Evolutionary conservation across 2,888 invertebrate genomes (phyloP), one percentile per base, ranked within the genome.

Genomic region (Crossocerus cetratus): DNA sequence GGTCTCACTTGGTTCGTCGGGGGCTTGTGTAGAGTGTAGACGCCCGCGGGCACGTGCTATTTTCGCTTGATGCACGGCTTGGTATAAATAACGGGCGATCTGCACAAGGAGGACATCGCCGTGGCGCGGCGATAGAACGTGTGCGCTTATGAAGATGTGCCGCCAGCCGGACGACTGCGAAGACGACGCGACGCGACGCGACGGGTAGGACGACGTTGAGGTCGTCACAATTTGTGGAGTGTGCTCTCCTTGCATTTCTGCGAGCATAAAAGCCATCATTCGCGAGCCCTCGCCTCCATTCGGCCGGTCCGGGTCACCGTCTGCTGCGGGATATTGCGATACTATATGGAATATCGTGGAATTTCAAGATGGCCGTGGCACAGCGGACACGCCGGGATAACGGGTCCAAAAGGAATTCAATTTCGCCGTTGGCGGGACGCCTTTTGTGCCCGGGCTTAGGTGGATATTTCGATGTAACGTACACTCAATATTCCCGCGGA

Each of bases 301-400:
- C 72, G 69, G 8, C 76, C 73, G 81, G 72, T 45, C 63, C 18
- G 63, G 56, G 70, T 63, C 69, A 69, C 59, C 72, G 69, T 73
- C 65, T 72, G 49, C 49, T 49, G 57, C 66, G 72, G 77, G 84
- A 83, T 86, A 86, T 86, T 83, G 83, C 83, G 81, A 82, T 80
- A 78, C 81, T 73, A 74, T 73, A 74, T 74, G 82, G 82, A 84
- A 81, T 80, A 82, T 83, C 79, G 68, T 63, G 83, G 83, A 86
- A 87, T 87, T 85, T 77, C 81, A 79, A 81, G 76, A 79, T 84
- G 75, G 81, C 77, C 76, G 65, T 80, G 49, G 16, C 49, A 16
- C 49, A 57, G 62, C 68, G 79, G 58, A 65, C 69, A 62, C 64
- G 60, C 56, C 49, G 62, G 21, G 45, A 42, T 43, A 53, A 44